Base-by-base conservation (phyloP, 2,888 invertebrate species). In the Melieria omissa region DNA sequence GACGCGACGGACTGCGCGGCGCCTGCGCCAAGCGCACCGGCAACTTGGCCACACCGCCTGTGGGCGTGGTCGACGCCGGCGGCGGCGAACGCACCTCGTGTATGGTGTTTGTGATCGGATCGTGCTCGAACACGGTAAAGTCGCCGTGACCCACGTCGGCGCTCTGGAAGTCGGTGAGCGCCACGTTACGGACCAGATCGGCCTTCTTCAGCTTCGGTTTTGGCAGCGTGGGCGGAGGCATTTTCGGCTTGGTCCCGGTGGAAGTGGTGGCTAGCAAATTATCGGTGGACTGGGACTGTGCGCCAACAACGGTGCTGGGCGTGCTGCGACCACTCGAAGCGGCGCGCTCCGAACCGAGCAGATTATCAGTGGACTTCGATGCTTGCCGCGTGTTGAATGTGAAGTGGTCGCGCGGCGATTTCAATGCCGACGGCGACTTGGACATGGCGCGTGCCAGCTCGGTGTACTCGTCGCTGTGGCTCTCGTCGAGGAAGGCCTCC, bases 61-160 rank as follows among this genome's bases (percentile, higher is more conserved):
- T 58, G n/a, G 78, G 72, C 0, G 80, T 73, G 8, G 62, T 66
- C 47, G 74, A 63, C 60, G 74, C 62, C 2, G 70, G 16, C 41
- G 73, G 54, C 29, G 76, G 70, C 49, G 72, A 74, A 0, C 72
- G 62, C 62, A 85, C 80, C 74, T 83, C 82, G 62, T 82, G 84
- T 65, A 87, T 86, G 63, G 85, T 84, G 71, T 87, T 87, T 47
- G 87, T 87, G 70, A 78, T 80, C 10, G 80, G 77, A 74, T 87
- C 83, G 73, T 87, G 87, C 68, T 87, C 85, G 74, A 85, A 87
- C 8, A 87, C 84, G 4, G 86, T 79, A 72, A 86, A 86, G 77
- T 86, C 86, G 1, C 87, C 87, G 42, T 86, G 86, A 4, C 86
- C 85, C 61, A 87, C 82, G 75, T 87, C 86, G 44, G 80, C 79